phyloP scores from a whole-genome alignment of 2,888 invertebrate genomes.

The Strigamia maritima region DNA sequence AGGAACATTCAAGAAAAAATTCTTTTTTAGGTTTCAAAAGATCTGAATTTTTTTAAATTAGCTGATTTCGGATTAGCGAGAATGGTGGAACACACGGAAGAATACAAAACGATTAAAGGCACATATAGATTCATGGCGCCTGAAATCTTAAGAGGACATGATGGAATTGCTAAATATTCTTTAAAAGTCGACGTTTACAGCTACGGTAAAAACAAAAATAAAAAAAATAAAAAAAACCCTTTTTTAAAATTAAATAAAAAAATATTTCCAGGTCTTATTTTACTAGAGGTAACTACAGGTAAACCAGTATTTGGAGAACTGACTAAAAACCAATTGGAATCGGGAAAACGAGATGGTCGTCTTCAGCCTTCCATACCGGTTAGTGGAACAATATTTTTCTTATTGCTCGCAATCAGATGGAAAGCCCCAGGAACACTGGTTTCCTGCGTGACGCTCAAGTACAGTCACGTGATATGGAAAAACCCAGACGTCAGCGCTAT shows the following conservation, averaged over 20 bases:
- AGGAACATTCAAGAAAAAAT: neutral
- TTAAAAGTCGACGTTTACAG: constrained; percentile 42
- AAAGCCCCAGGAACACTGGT: neutral
- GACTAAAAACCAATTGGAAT: constrained; percentile 39
- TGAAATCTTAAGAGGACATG: constrained; percentile 40
- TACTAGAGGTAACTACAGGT: constrained; percentile 40
- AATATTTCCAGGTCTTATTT: constrained; percentile 37
- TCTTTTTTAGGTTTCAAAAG: constrained; percentile 38
- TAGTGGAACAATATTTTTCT: constrained; percentile 14
- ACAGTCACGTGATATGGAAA: constrained; percentile 16
- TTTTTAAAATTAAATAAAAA: neutral
- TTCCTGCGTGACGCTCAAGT: constrained; percentile 12
- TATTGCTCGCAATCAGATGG: neutral
- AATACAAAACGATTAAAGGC: constrained; percentile 42
- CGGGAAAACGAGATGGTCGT: constrained; percentile 41
- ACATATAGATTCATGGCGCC: constrained; percentile 42
- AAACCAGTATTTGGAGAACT: constrained; percentile 40
- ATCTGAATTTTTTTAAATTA: constrained; percentile 40
- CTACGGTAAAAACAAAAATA: constrained; percentile 38
- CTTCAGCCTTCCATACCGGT: constrained; percentile 41
- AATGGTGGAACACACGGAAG: constrained; percentile 41
- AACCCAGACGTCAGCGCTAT: constrained; percentile 17
- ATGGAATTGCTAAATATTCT: constrained; percentile 41
- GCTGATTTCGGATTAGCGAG: constrained; percentile 42
- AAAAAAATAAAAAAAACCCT: neutral